Conservation (phyloP, 1,140 invertebrate species). For the Penaeus indicus region DNA sequence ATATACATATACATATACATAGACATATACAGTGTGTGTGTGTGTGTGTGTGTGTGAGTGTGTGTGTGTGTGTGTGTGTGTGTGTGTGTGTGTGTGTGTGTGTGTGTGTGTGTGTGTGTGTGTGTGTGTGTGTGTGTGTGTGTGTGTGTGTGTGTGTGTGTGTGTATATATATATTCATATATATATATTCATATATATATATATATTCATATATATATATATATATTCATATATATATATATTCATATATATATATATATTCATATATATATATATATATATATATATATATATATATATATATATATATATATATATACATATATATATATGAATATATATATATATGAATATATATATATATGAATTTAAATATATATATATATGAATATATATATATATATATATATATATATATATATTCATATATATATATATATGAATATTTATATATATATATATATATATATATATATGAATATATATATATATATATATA, state of each 20-base stretch:
- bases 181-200: background rate
- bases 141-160: too few species aligned
- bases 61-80: too few species aligned
- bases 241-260: constrained; percentile 33
- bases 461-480: constrained; percentile 23
- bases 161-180: constrained; percentile 2
- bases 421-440: background rate
- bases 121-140: too few species aligned
- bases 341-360: constrained; percentile 31
- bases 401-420: background rate
- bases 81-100: too few species aligned
- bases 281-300: constrained; percentile 10
- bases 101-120: too few species aligned
- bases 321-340: constrained; percentile 27
- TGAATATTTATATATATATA: constrained; percentile 13
- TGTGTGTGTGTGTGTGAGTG: too few species aligned
- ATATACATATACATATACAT: too few species aligned
- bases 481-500: constrained; percentile 37
- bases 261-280: constrained; percentile 33
- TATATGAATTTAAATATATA: constrained; percentile 17
- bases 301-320: constrained; percentile 34
- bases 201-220: background rate
- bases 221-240: constrained; percentile 8
- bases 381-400: constrained; percentile 1
- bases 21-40: too few species aligned